Evolutionary conservation across 2,888 invertebrate species (phyloP).

Genomic region (Sepiola atlantica): DNA sequence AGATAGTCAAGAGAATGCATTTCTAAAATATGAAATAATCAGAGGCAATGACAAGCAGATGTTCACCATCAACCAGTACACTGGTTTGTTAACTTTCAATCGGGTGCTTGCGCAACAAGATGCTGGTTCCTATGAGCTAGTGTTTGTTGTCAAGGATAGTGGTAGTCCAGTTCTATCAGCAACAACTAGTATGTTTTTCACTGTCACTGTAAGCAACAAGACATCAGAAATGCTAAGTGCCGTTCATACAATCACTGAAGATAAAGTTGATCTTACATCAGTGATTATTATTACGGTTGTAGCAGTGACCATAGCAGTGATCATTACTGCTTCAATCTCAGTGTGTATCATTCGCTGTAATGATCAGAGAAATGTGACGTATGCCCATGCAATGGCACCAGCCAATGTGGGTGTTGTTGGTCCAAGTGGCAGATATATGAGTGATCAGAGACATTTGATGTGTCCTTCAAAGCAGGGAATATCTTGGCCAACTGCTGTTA

Average conservation of each 20-base stretch:
- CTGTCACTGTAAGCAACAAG: not conserved
- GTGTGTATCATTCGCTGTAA: not conserved
- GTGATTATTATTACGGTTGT: not conserved
- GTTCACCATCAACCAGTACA: not conserved
- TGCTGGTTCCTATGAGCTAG: conserved; percentile 10
- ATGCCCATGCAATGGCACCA: not conserved
- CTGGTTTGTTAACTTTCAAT: conserved; percentile 14
- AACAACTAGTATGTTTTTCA: conserved; percentile 24
- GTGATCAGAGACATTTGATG: conserved; percentile 20
- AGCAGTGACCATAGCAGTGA: not conserved
- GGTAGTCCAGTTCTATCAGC: conserved; percentile 14
- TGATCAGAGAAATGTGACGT: not conserved
- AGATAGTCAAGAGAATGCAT: conserved; percentile 22
- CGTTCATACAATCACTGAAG: not conserved
- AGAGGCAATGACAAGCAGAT: conserved; percentile 22
- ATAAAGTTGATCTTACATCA: conserved; percentile 32
- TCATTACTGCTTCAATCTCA: conserved; percentile 20
- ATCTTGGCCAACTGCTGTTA: not conserved
- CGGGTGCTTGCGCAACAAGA: not conserved
- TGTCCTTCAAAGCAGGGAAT: not conserved
- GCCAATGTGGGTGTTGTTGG: not conserved
- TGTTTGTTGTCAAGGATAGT: conserved; percentile 10
- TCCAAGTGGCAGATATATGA: not conserved
- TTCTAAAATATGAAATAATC: conserved; percentile 32
- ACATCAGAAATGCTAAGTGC: conserved; percentile 8